Evolutionary conservation across 1,140 invertebrate genomes (phyloP), one percentile per base, ranked within the genome.

Genomic region (Phenacoccus solenopsis): DNA sequence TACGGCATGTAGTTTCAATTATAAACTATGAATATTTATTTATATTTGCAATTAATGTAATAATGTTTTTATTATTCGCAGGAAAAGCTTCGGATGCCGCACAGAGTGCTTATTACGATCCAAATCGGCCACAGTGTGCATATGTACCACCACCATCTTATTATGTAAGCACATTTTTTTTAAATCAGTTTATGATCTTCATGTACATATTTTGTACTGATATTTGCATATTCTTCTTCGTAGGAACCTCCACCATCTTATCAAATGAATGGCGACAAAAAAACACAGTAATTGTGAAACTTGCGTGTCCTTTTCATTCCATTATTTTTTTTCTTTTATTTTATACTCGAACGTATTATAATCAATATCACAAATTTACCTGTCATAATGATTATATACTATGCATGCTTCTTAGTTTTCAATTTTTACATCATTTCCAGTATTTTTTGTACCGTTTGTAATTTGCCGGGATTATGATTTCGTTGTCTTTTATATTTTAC

Each of bases 71-170:
- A 64, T 21, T 72, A 35, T 70, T 70, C 68, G 28, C 28, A 72
- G 87, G 88, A 57, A 93, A 94, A 81, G 91, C 91, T 74, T 86
- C 87, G 22, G 91, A 94, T 81, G 91, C 91, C 74, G 89, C 90
- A 59, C 88, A 87, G 77, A 90, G 86, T 79, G 92, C 90, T 69
- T 94, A 91, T 80, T 92, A 91, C 76, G 90, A 94, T 82, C 90
- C 90, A 9, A 89, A 86, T 76, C 84, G 83, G 76, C 90, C 90
- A 7, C 88, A 91, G 75, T 88, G 88, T 76, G 89, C 89, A 69
- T 94, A 91, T 75, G 87, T 93, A 73, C 91, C 92, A 74, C 88
- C 90, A 72, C 89, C 91, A 67, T 84, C 88, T 38, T 89, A 89
- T 75, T 90, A 91, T 79, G 90, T 91, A 82, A 85, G 88, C 85